Evolutionary conservation across 1,140 invertebrate species (phyloP), one percentile per base, ranked within the genome.

Genomic region (Brachionus sp.): DNA sequence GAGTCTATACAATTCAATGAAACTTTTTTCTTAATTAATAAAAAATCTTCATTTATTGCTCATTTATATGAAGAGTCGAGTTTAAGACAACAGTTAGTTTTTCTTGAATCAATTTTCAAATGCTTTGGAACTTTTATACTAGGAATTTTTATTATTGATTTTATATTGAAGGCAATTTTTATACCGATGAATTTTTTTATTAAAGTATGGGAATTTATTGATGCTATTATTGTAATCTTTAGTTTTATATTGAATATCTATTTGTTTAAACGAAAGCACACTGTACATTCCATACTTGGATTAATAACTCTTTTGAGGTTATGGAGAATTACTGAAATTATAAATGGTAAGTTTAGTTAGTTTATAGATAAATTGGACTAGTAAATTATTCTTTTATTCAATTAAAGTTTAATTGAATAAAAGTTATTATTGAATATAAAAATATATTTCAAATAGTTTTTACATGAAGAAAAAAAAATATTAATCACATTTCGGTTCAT

Each of bases 191-290:
- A 62, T 42, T 37, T 57, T 80, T 80, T 80, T 62, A 9, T 62
- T 4, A 80, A 80, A 62, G 19, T 57, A 39, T 80, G 33, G 33
- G 50, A 80, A 62, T 42, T 62, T 23, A 23, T 80, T 12, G 77
- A 80, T 62, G 62, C 50, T 9, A 44, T 80, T 35, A 80, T 80
- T 19, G 62, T 80, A 9, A 19, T 80, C 5, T 62, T 80, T n/a
- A 62, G 77, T 16, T 80, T 80, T 80, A 5, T n/a, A 5, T 42
- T 80, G 50, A 80, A 80, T 29, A 42, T 80, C 29, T 80, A 80
- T 62, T 80, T 62, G 19, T 42, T 80, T 16, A 57, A 80, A 23
- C 53, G 5, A 75, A 75, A 46, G 19, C 39, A 75, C 25, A 25
- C 37, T 29, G 42, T 75, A 19, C 70, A 75, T 75, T 75, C 70